Evolutionary conservation across 2,888 invertebrate species (phyloP).

Genomic region (Hetaerina titia): DNA sequence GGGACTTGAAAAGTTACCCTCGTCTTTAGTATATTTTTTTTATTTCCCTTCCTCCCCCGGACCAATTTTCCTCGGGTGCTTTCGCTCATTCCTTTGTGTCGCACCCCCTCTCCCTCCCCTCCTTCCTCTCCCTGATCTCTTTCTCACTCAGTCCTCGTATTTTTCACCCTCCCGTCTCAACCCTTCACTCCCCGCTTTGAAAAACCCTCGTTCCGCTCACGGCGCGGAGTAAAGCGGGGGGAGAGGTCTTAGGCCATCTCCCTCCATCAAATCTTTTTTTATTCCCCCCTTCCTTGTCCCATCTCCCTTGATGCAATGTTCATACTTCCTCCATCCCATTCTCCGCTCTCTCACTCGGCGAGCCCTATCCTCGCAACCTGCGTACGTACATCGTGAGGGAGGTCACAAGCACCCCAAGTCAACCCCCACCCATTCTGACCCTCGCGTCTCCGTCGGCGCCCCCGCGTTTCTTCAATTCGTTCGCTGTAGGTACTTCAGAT

Average conservation of each 20-base stretch:
- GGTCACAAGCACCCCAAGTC: too few relatives aligned
- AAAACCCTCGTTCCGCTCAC: not conserved
- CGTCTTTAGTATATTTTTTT: not conserved
- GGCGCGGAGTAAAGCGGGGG: not conserved
- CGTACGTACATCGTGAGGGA: too few relatives aligned
- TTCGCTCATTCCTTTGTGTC: not conserved
- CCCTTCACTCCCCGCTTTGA: not conserved
- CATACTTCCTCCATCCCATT: not conserved
- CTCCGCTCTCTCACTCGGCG: too few relatives aligned
- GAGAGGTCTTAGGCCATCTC: not conserved
- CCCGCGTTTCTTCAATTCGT: too few relatives aligned
- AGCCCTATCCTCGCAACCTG: too few relatives aligned
- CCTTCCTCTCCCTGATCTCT: not conserved
- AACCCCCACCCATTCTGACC: too few relatives aligned
- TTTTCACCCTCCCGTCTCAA: not conserved
- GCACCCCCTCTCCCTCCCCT: not conserved
- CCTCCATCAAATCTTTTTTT: not conserved
- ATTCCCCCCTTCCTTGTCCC: not conserved
- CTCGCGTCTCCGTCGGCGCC: too few relatives aligned
- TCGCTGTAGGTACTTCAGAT: too few relatives aligned
- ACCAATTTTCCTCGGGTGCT: not conserved
- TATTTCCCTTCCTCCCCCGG: not conserved
- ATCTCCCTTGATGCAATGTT: not conserved
- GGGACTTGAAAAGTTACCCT: not conserved
- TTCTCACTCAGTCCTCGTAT: not conserved